These are phyloP conservation scores for Aradophagus sp. DNA, from an alignment of 1,140 invertebrate species.

Conservation along the genomic window DNA sequence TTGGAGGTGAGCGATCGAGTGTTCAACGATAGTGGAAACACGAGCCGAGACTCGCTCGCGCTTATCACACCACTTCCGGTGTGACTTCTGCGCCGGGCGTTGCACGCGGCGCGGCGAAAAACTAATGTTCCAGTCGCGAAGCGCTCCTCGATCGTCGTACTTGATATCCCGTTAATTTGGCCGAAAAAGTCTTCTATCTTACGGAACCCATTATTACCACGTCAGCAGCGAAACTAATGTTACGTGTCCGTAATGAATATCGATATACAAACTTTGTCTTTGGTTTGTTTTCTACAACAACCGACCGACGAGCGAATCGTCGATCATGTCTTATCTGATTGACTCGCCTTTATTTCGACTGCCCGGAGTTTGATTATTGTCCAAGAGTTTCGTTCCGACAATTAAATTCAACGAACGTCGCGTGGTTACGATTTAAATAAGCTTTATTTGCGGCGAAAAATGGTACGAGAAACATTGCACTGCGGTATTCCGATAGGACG, in stretches of 20 bases:
- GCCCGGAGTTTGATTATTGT: constrained; percentile 31
- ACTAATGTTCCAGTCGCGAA: constrained; percentile 2
- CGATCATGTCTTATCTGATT: constrained; percentile 41
- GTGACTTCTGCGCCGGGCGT: too few relatives aligned
- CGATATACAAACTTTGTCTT: constrained; percentile 39
- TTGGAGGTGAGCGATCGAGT: background rate
- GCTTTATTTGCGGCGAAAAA: too few relatives aligned
- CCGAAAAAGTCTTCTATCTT: constrained; percentile 25
- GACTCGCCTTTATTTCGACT: constrained; percentile 28
- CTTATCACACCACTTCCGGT: too few relatives aligned
- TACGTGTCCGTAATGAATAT: constrained; percentile 41
- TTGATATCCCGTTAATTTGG: constrained; percentile 27
- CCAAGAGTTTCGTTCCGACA: constrained; percentile 13
- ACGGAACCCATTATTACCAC: constrained; percentile 36
- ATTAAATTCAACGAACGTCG: constrained; percentile 33
- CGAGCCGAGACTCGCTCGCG: too few relatives aligned
- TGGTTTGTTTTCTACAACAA: constrained; percentile 32
- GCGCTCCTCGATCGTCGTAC: constrained; percentile 9
- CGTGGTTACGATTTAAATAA: constrained; percentile 10
- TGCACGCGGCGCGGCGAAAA: background rate
- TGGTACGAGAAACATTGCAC: too few relatives aligned
- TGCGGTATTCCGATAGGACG: too few relatives aligned
- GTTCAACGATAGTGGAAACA: background rate
- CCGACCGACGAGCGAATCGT: constrained; percentile 17
- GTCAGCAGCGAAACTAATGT: constrained; percentile 37